Evolutionary conservation across 2,113 vertebrate species (phyloP), one percentile per base, ranked within the genome.

Genomic region (Tachuris rubrigastra): DNA sequence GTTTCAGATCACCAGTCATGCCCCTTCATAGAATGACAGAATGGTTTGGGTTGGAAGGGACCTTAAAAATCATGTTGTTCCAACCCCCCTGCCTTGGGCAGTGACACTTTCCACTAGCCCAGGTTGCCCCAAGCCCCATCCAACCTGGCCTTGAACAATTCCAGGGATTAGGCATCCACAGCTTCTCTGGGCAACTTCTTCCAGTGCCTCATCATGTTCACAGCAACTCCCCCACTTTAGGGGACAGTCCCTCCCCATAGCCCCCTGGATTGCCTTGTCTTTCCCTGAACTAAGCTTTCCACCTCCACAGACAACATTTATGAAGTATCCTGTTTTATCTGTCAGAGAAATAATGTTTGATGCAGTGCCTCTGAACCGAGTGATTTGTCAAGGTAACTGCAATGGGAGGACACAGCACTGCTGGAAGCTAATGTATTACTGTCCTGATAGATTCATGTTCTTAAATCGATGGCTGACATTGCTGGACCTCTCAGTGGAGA

Each of bases 321-420:
- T 59, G 89, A 95, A 92, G 63, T 76, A 77, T 71, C 76, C 94
- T 85, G 77, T 74, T 82, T 68, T 85, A 67, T 73, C n/a, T 6
- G 0, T 49, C 79, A 89, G 49, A 71, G 67, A 46, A 96, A 72
- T 39, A 41, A 60, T 17, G 3, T 90, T 87, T 88, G 76, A 93
- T 89, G 87, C 65, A 92, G 83, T 80, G 84, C 85, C 87, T 96
- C 63, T 9, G 0, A 93, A 47, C 59, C 15, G 72, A 96, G 91
- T 37, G 75, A 96, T 93, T 93, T 92, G 67, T 96, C 96, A 97
- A 96, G 83, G 95, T 95, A 90, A 94, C 86, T 88, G 82, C 90
- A 95, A 53, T 0, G 2, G 79, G 86, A 95, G 83, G 85, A 94
- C 68, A 68, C 16, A 83, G 44, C 87, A 82, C 47, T 18, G 49